phyloP scores from a whole-genome alignment of 2,797 vertebrate species.

The Columba guinea region DNA sequence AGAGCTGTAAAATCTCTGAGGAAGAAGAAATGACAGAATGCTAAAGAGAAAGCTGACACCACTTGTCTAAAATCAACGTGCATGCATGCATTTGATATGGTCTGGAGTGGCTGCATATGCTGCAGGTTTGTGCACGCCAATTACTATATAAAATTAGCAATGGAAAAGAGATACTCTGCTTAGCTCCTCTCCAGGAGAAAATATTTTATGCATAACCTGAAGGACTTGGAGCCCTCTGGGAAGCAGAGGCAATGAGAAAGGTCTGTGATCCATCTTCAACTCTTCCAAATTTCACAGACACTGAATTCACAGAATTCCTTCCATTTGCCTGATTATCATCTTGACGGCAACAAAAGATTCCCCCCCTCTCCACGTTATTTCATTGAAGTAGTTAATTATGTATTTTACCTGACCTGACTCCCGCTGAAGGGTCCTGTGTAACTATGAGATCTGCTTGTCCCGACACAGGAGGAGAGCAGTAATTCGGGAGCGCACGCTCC shows the following conservation, averaged over 20 bases:
- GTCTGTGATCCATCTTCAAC: background rate
- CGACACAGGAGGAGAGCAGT: rapidly evolving
- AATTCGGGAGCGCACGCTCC: rapidly evolving
- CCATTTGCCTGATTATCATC: background rate
- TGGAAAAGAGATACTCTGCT: background rate
- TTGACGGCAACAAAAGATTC: background rate
- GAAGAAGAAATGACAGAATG: background rate
- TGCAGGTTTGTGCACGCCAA: background rate
- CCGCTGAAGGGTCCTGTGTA: rapidly evolving
- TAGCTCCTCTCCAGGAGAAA: background rate
- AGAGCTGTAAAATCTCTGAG: background rate
- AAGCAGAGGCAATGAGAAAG: background rate
- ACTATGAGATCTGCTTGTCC: background rate
- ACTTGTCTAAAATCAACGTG: background rate
- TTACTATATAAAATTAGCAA: background rate
- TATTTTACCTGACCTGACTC: background rate
- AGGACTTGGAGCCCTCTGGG: background rate
- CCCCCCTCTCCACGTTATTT: rapidly evolving
- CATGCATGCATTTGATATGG: rapidly evolving
- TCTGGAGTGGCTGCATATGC: background rate
- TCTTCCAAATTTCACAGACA: background rate
- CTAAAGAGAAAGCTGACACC: background rate
- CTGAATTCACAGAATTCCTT: background rate
- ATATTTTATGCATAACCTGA: background rate
- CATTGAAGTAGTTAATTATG: background rate